Evolutionary conservation across 1,140 invertebrate species (phyloP).

Genomic region (Drosophila lowei): DNA sequence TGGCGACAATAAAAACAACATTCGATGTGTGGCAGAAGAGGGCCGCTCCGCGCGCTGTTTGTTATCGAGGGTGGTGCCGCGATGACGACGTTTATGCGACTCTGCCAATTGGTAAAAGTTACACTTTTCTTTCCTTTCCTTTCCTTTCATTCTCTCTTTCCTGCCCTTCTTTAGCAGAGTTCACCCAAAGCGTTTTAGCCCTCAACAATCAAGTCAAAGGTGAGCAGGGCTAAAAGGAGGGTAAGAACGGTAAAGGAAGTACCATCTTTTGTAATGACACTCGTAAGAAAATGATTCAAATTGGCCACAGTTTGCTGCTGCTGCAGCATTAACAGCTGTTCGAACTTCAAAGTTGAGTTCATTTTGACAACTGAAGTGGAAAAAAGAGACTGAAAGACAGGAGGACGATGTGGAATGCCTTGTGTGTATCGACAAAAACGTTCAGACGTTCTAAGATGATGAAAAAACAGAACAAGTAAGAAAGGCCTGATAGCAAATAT

Average conservation of each 20-base stretch:
- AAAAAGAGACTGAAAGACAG: no score
- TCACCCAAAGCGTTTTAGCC: slow-evolving; percentile 37
- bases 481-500: no score
- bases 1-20: slow-evolving; percentile 68
- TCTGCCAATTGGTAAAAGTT: slow-evolving; percentile 43
- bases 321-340: neutral
- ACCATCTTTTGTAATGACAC: neutral
- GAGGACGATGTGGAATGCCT: no score
- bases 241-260: neutral
- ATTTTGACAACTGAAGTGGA: neutral
- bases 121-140: slow-evolving; percentile 5
- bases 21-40: slow-evolving; percentile 41
- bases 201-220: slow-evolving; percentile 32
- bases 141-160: neutral
- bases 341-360: neutral
- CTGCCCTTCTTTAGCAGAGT: neutral
- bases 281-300: neutral
- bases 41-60: neutral
- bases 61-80: slow-evolving; percentile 1
- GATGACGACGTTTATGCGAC: neutral
- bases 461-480: no score
- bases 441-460: no score
- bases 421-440: no score
- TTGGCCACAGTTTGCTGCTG: neutral
- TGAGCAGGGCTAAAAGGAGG: neutral